Conservation (phyloP, 2,113 vertebrate species). For the Cololabis saira region DNA sequence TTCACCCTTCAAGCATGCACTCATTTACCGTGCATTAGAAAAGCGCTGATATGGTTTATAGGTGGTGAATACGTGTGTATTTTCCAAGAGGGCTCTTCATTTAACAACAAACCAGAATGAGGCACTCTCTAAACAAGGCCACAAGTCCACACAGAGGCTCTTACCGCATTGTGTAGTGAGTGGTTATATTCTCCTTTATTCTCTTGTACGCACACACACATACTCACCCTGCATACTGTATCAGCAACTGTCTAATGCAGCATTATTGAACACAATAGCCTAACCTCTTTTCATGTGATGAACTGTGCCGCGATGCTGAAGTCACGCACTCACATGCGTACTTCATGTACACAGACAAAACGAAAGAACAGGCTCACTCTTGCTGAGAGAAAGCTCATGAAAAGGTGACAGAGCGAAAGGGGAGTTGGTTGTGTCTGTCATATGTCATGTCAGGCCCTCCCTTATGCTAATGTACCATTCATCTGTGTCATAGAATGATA, state of each 20-base stretch:
- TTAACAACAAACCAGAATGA: conserved; percentile 63
- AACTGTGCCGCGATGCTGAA: conserved; percentile 28
- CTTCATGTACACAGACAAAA: conserved; percentile 29
- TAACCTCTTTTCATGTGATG: conserved; percentile 34
- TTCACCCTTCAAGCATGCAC: conserved; percentile 45
- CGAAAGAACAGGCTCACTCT: conserved; percentile 29
- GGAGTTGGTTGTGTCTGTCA: conserved; percentile 43
- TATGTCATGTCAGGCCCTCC: conserved; percentile 55
- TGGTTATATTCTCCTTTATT: conserved; percentile 71
- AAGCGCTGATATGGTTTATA: conserved; percentile 58
- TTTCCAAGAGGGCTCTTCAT: conserved; percentile 65
- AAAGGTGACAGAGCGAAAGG: conserved; percentile 41
- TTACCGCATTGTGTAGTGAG: conserved; percentile 58
- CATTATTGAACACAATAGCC: conserved; percentile 37
- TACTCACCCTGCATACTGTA: conserved; percentile 26
- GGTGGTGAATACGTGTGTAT: conserved; percentile 40
- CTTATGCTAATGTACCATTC: conserved; percentile 71
- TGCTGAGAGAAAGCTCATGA: conserved; percentile 8
- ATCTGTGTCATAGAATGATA: conserved; percentile 65
- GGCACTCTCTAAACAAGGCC: conserved; percentile 75
- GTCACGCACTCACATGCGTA: conserved; percentile 31
- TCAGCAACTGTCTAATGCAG: conserved; percentile 18
- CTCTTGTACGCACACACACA: conserved; percentile 35
- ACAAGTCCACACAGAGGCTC: conserved; percentile 66
- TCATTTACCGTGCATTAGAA: conserved; percentile 52